These are phyloP conservation scores for Scrobipalpa atriplicella DNA, from an alignment of 2,888 invertebrate genomes.

Conservation along the genomic window DNA sequence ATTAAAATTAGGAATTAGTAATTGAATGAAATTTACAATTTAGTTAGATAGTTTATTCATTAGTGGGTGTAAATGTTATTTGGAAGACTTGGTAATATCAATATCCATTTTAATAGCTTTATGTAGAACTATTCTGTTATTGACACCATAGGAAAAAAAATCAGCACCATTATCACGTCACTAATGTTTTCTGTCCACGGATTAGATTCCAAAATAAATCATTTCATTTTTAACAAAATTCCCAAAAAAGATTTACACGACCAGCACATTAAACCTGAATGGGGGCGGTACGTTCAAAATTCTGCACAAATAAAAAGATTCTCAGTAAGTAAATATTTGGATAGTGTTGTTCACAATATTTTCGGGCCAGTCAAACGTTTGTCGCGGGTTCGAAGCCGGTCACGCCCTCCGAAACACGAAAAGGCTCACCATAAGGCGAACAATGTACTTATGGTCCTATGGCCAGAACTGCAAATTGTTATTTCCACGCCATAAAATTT, in stretches of 20 bases:
- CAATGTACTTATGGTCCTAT: constrained; percentile 48
- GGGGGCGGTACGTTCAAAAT: constrained; percentile 33
- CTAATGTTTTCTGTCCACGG: not conserved
- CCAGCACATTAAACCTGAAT: constrained; percentile 30
- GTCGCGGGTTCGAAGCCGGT: constrained; percentile 47
- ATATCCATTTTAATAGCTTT: too few relatives aligned
- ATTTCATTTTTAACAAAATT: constrained; percentile 16
- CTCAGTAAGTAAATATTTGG: constrained; percentile 78
- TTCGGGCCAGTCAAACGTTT: constrained; percentile 46
- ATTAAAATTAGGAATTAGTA: too few relatives aligned
- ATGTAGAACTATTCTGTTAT: too few relatives aligned
- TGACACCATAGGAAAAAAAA: too few relatives aligned
- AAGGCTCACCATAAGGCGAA: constrained; percentile 36
- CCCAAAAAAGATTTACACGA: constrained; percentile 32
- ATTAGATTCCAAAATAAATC: constrained; percentile 15
- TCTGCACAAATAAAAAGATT: constrained; percentile 54
- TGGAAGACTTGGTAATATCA: too few relatives aligned
- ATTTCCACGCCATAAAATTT: constrained; percentile 78
- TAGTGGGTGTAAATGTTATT: too few relatives aligned
- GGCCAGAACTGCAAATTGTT: constrained; percentile 76
- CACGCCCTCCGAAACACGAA: constrained; percentile 65
- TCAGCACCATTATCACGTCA: not conserved
- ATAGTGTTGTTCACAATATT: constrained; percentile 71
- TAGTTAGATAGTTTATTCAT: too few relatives aligned
- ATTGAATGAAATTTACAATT: too few relatives aligned